Base-by-base conservation (phyloP, 2,888 invertebrate genomes). In the Cryptus armator region DNA sequence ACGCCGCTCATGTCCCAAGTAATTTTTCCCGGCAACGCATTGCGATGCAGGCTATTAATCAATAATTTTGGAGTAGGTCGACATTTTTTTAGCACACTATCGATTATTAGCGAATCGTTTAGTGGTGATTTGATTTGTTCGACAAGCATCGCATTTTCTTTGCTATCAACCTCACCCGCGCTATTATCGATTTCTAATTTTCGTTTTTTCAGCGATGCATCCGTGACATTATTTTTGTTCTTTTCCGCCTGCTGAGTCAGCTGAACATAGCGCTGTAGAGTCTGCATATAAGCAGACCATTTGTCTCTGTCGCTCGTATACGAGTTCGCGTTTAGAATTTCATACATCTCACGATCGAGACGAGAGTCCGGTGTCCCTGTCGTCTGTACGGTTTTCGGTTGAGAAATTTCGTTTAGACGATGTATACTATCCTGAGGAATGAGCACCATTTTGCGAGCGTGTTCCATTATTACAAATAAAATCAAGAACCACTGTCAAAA, bases 391-490 rank as follows among this genome's bases (percentile, higher is more conserved):
- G n/a, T 51, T n/a, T 51, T n/a, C 5, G 12, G 5, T n/a, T 51
- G 4, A n/a, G 9, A 5, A 2, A 12, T 12, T n/a, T 44, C 51
- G 14, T 37, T 74, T 16, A 71, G 19, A 3, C 6, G 64, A 2
- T 32, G 29, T 29, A 74, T 74, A 4, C n/a, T 48, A 2, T 62
- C 62, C 0, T 44, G 32, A 3, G 74, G 59, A 2, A 62, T 29
- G 2, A 51, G 51, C 12, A 44, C 62, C 66, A 75, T 64, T 37
- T 62, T 75, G 2, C 48, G 29, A 32, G 64, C 46, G 51, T 64
- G 51, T 32, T 76, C 46, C 48, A 76, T 76, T 10, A 51, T 51
- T 51, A 14, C 5, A n/a, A n/a, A 51, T 51, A 32, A 19, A 53
- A 53, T 48, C 9, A 12, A 76, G 43, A 14, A 76, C 51, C n/a